phyloP scores from a whole-genome alignment of 1,140 invertebrate genomes.

The Papilio polytes region DNA sequence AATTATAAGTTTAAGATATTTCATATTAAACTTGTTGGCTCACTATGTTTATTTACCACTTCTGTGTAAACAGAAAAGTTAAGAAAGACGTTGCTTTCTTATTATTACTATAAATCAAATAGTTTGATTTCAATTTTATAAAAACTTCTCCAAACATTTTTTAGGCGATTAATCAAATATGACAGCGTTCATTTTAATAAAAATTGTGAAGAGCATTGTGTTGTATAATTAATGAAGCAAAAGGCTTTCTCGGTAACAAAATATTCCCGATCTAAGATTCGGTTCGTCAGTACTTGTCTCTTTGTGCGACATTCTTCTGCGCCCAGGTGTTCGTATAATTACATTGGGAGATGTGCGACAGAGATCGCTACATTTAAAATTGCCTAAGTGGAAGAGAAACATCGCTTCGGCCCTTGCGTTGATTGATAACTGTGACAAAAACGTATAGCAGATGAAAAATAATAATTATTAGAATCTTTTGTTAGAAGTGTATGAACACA shows the following conservation, averaged over 20 bases:
- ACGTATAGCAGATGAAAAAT: constrained; percentile 82
- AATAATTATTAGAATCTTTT: constrained; percentile 83
- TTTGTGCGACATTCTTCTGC: constrained; percentile 83
- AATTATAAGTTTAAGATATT: background rate
- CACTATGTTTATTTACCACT: background rate
- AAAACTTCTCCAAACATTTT: constrained; percentile 23
- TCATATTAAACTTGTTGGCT: background rate
- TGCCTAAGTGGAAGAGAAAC: constrained; percentile 53
- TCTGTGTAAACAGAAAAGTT: background rate
- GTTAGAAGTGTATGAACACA: constrained; percentile 76
- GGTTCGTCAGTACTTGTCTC: constrained; percentile 81
- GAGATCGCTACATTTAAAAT: constrained; percentile 55
- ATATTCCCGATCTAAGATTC: constrained; percentile 81
- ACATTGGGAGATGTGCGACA: constrained; percentile 65
- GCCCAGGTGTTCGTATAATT: constrained; percentile 83
- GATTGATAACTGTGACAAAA: constrained; percentile 84
- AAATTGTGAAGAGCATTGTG: constrained; percentile 81
- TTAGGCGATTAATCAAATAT: constrained; percentile 78
- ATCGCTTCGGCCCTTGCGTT: constrained; percentile 66
- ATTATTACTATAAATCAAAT: constrained; percentile 49
- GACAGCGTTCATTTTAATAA: constrained; percentile 77
- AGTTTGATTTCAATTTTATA: constrained; percentile 51
- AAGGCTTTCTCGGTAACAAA: constrained; percentile 81
- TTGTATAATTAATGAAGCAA: constrained; percentile 84
- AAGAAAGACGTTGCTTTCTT: background rate